These are phyloP conservation scores for Barbus barbus DNA, from an alignment of 2,113 vertebrate species.

Conservation along the genomic window DNA sequence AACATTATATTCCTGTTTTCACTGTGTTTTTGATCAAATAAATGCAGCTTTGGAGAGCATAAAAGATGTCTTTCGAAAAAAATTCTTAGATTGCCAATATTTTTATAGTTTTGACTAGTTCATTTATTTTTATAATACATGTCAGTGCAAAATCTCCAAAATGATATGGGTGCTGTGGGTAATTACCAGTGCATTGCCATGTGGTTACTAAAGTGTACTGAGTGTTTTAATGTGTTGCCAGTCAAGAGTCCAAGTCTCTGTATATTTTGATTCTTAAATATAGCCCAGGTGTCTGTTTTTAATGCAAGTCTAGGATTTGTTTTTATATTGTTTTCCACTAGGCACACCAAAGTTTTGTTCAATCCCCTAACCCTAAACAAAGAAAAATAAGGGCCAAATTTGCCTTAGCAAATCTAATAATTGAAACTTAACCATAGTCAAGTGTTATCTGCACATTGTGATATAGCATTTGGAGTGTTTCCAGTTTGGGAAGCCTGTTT, in stretches of 20 bases:
- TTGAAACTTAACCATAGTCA: not conserved
- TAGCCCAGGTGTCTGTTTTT: too few species aligned
- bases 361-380: not conserved
- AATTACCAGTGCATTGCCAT: not conserved
- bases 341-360: not conserved
- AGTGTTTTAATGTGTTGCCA: too few species aligned
- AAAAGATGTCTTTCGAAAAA: too few species aligned
- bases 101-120: too few species aligned
- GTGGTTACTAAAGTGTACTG: not conserved
- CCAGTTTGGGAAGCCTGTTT: not conserved
- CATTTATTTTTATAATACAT: not conserved
- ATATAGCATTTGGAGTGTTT: not conserved
- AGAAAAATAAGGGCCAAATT: not conserved
- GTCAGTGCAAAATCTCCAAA: not conserved
- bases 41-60: too few species aligned
- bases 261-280: too few species aligned
- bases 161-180: not conserved
- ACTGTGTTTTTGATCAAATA: too few species aligned
- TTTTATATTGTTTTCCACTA: not conserved
- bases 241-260: too few species aligned
- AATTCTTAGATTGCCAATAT: too few species aligned
- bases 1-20: too few species aligned
- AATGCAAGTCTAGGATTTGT: not conserved
- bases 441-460: not conserved
- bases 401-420: not conserved